Conservation (phyloP, 2,888 invertebrate genomes). For the Sinodicranocentrus sp. region DNA sequence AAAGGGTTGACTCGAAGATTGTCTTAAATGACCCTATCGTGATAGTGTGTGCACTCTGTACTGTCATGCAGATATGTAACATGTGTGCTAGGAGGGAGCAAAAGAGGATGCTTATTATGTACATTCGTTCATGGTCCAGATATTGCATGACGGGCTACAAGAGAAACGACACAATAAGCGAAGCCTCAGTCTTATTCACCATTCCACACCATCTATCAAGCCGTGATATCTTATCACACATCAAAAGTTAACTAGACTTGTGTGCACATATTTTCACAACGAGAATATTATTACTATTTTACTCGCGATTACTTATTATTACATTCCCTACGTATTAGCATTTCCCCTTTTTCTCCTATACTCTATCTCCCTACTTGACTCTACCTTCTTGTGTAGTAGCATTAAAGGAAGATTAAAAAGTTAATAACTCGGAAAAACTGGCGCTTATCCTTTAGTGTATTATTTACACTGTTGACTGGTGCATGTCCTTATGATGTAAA, state of each 20-base stretch:
- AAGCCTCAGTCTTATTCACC: not conserved
- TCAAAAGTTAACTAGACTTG: conserved; percentile 53
- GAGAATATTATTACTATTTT: conserved; percentile 65
- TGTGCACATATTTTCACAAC: conserved; percentile 65
- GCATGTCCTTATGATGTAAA: conserved; percentile 14
- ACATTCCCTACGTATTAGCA: conserved; percentile 67
- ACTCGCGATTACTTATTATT: conserved; percentile 61
- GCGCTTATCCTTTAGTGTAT: conserved; percentile 26
- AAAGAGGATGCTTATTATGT: not conserved
- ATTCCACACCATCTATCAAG: conserved; percentile 38
- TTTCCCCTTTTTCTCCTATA: conserved; percentile 56
- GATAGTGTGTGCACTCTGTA: conserved; percentile 16
- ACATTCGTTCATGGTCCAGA: conserved; percentile 5
- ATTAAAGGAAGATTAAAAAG: conserved; percentile 28
- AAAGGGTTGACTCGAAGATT: not conserved
- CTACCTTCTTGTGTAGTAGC: conserved; percentile 5
- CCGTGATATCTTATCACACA: conserved; percentile 38
- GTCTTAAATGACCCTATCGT: conserved; percentile 29
- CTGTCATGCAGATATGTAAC: not conserved
- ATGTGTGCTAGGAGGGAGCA: not conserved
- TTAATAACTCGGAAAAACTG: conserved; percentile 35
- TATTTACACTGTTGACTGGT: conserved; percentile 27
- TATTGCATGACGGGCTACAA: conserved; percentile 8
- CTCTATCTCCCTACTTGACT: conserved; percentile 1
- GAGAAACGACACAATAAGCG: not conserved